These are phyloP conservation scores for Popillia japonica DNA, from an alignment of 1,140 invertebrate genomes.

Conservation along the genomic window DNA sequence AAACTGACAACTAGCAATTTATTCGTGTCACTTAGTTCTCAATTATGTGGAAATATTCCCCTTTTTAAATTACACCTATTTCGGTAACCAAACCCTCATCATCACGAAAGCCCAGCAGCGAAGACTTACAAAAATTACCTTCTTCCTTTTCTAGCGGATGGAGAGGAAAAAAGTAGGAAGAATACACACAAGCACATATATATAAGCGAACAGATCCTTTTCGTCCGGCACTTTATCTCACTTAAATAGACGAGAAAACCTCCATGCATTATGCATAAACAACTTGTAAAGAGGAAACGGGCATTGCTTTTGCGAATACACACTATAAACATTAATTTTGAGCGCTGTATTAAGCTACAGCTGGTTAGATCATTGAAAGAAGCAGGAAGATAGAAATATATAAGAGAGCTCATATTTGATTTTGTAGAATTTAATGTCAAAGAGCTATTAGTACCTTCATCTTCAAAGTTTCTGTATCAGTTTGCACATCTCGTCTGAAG, in stretches of 20 bases:
- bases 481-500: no score
- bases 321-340: no score
- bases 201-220: neutral
- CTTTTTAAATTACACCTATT: neutral
- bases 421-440: no score
- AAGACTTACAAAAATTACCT: neutral
- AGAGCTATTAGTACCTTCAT: no score
- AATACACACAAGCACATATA: neutral
- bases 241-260: constrained; percentile 1
- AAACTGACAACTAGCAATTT: neutral
- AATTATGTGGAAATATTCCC: neutral
- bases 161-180: neutral
- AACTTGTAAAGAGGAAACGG: neutral
- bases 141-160: neutral
- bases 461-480: no score
- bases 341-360: no score
- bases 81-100: neutral
- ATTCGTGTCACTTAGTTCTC: constrained; percentile 8
- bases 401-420: no score
- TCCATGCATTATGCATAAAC: neutral
- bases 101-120: neutral
- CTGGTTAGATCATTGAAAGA: no score
- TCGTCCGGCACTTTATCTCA: neutral
- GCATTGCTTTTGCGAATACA: neutral
- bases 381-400: no score